Evolutionary conservation across 2,888 invertebrate genomes (phyloP).

Genomic region (Meloe dianella): DNA sequence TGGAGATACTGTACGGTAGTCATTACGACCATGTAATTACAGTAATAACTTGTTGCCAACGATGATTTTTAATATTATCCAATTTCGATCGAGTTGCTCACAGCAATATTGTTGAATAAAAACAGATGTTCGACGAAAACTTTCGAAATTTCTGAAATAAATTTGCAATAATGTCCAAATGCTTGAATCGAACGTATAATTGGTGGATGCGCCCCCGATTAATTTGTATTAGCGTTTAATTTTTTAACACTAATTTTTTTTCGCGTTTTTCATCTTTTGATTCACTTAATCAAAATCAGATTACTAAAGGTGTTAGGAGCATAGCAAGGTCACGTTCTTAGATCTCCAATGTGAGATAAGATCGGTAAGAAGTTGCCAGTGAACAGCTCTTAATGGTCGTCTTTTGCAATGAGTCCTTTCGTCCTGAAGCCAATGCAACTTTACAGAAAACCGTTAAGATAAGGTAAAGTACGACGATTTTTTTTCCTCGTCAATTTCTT

Average conservation of each 20-base stretch:
- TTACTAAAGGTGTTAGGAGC: constrained; percentile 55
- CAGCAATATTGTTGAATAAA: constrained; percentile 2
- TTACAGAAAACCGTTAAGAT: constrained; percentile 53
- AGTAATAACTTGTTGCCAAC: constrained; percentile 7
- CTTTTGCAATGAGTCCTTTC: constrained; percentile 52
- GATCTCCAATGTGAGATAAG: constrained; percentile 55
- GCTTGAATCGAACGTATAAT: background rate
- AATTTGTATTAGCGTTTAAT: background rate
- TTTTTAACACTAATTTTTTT: background rate
- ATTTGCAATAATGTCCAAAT: background rate
- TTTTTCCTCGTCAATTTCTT: constrained; percentile 38
- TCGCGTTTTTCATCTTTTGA: background rate
- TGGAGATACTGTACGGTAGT: background rate
- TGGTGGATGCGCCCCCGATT: constrained; percentile 1
- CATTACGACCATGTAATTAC: constrained; percentile 11
- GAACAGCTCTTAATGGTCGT: constrained; percentile 57
- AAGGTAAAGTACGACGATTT: constrained; percentile 36
- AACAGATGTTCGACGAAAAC: background rate
- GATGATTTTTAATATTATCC: constrained; percentile 12
- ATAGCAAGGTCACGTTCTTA: constrained; percentile 58
- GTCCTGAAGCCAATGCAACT: constrained; percentile 48
- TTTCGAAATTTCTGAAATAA: background rate
- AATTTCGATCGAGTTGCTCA: background rate
- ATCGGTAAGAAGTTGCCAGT: constrained; percentile 57
- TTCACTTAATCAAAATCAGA: constrained; percentile 37